Conservation (phyloP, 2,113 vertebrate genomes). For the Saccopteryx bilineata region DNA sequence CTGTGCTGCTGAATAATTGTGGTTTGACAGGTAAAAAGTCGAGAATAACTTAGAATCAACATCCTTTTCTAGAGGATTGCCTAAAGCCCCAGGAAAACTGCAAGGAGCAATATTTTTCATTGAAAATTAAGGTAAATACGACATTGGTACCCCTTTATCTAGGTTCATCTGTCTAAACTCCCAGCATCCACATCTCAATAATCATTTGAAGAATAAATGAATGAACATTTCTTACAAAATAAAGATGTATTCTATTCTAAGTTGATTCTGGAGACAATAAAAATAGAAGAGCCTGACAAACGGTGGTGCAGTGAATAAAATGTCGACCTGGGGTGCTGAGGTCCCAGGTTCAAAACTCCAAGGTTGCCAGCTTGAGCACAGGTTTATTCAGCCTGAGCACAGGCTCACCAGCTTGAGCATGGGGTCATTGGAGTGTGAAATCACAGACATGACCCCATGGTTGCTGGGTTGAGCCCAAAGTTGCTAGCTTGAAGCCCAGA, state of each 20-base stretch:
- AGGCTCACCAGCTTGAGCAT: too few relatives aligned
- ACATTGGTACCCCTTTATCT: background rate
- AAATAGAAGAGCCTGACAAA: too few relatives aligned
- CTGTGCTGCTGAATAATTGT: background rate
- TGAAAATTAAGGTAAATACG: background rate
- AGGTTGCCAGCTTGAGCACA: too few relatives aligned
- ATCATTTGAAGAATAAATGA: background rate
- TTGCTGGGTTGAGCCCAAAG: too few relatives aligned
- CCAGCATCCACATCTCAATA: background rate
- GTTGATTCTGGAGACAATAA: background rate
- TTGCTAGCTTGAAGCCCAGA: too few relatives aligned
- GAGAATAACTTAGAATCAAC: constrained; percentile 44
- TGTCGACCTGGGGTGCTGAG: too few relatives aligned
- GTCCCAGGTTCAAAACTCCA: too few relatives aligned
- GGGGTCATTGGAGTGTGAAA: too few relatives aligned
- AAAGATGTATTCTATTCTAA: background rate
- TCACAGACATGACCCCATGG: too few relatives aligned
- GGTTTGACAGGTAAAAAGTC: constrained; percentile 51
- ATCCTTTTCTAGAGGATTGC: background rate
- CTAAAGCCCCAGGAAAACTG: background rate
- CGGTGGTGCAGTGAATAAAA: too few relatives aligned
- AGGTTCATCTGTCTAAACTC: background rate
- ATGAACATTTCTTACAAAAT: background rate
- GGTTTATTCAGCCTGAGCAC: too few relatives aligned
- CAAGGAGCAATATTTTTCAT: background rate